Evolutionary conservation across 2,888 invertebrate species (phyloP), one percentile per base, ranked within the genome.

Genomic region (Atethmia centrago): DNA sequence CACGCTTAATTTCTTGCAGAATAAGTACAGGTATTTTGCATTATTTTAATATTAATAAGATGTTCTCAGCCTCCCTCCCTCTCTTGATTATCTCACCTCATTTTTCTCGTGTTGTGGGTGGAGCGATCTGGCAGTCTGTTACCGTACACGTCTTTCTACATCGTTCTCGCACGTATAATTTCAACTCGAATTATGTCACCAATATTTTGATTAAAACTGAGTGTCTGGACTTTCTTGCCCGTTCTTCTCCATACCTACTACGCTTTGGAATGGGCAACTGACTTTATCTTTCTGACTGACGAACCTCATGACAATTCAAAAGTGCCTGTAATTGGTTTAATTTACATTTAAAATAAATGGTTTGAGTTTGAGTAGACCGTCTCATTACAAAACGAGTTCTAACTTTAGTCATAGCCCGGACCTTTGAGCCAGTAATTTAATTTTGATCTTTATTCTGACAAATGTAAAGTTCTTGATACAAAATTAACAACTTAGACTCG

Each of bases 11-110:
- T 69, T 65, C 36, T 36, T 58, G 12, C n/a, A 7, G 49, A 55
- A 65, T 62, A 70, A 47, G 59, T 56, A 31, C 28, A 19, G 2
- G 10, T 47, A 47, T 77, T 47, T 47, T 56, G 55, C 61, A 58
- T 79, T 56, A 59, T 70, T 62, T 21, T 49, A 40, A 64, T 51
- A 53, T 51, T 72, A 40, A 71, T 79, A 47, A 69, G 40, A 40
- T 40, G 2, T 8, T 42, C 14, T 53, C 3, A 21, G n/a, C 55
- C 16, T 12, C 16, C 9, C 9, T 21, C 67, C 16, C 7, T 4
- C 10, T 40, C 0, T 45, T 55, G 25, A 72, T 28, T 25, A 25
- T 21, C 31, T 9, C 19, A 21, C 2, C 31, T 21, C 14, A 19
- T 19, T 49, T 28, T 68, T 45, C 8, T 49, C 21, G 16, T 49